phyloP scores from a whole-genome alignment of 2,888 invertebrate species.

The Conomelus anceps region DNA sequence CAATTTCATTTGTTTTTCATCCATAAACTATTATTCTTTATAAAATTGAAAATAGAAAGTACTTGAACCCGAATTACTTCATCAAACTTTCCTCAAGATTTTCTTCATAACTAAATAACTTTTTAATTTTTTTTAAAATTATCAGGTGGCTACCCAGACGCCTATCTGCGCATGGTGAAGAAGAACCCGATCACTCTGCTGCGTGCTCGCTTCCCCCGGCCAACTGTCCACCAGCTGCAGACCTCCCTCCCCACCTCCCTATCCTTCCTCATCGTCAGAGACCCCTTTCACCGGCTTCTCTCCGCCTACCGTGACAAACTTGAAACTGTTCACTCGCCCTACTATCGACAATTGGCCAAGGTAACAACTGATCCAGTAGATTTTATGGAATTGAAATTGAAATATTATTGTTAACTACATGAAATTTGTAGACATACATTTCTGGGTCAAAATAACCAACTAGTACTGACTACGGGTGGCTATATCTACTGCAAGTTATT shows the following conservation, averaged over 20 bases:
- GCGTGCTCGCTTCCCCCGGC: constrained; percentile 69
- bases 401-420: constrained; percentile 20
- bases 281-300: constrained; percentile 70
- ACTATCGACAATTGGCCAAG: constrained; percentile 55
- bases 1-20: too few relatives aligned
- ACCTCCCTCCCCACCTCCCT: constrained; percentile 68
- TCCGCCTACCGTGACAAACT: constrained; percentile 81
- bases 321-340: constrained; percentile 71
- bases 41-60: too few relatives aligned
- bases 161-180: constrained; percentile 68
- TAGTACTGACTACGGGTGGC: too few relatives aligned
- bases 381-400: not conserved
- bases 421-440: too few relatives aligned
- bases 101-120: too few relatives aligned
- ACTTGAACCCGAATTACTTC: too few relatives aligned
- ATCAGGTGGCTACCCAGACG: constrained; percentile 61
- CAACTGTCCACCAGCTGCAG: constrained; percentile 61
- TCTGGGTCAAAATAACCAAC: too few relatives aligned
- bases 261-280: constrained; percentile 73
- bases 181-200: constrained; percentile 70
- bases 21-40: too few relatives aligned
- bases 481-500: too few relatives aligned
- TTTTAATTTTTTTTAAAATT: not conserved
- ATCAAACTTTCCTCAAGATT: too few relatives aligned
- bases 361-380: not conserved